Conservation (phyloP, 37 sponge, comb jelly and placozoan species). For the Crambe crambe region DNA sequence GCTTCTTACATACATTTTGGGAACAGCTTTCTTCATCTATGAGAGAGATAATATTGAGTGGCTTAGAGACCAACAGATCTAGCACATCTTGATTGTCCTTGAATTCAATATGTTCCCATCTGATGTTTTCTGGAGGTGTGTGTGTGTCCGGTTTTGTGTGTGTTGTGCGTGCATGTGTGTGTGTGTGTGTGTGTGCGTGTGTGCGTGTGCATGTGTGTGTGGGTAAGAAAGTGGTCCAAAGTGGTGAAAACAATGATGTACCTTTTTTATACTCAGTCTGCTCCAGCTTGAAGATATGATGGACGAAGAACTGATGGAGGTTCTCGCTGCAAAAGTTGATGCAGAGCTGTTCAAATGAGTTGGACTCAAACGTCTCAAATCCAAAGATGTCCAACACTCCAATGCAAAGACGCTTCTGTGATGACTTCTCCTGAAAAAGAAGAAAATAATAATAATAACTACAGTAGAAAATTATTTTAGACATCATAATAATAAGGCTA, state of each 20-base stretch:
- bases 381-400: conserved; percentile 96
- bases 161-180: too few species aligned
- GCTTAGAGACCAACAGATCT: conserved; percentile 85
- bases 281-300: conserved; percentile 95
- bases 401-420: conserved; percentile 65
- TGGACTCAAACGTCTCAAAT: conserved; percentile 85
- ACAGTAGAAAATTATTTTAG: too few species aligned
- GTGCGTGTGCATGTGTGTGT: too few species aligned
- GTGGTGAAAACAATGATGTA: too few species aligned
- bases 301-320: conserved; percentile 95
- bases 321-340: conserved; percentile 97
- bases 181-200: too few species aligned
- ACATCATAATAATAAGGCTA: too few species aligned
- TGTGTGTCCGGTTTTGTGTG: too few species aligned
- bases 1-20: conserved; percentile 83
- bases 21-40: conserved; percentile 95
- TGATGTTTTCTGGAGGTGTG: conserved; percentile 71
- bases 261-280: conserved; percentile 81
- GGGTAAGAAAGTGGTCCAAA: too few species aligned
- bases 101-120: conserved; percentile 89
- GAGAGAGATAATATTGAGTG: conserved; percentile 92
- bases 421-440: conserved; percentile 27
- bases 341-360: conserved; percentile 96
- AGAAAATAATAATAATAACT: too few species aligned
- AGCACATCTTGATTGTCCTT: conserved; percentile 91